Evolutionary conservation across 2,888 invertebrate genomes (phyloP).

Genomic region (Nasonovia ribisnigri): DNA sequence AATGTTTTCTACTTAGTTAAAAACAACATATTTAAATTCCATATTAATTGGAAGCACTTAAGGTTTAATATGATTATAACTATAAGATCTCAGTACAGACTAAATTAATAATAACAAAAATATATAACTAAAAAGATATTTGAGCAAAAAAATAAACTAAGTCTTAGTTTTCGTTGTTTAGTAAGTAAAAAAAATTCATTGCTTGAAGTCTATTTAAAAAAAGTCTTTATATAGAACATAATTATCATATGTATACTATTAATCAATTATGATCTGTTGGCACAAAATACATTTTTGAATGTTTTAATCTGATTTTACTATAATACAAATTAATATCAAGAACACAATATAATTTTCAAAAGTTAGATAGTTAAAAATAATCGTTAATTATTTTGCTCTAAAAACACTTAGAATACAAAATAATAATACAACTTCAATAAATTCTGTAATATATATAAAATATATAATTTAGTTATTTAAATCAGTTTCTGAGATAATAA

Average conservation of each 20-base stretch:
- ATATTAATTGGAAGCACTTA: not conserved
- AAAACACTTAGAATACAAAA: not conserved
- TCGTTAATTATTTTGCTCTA: not conserved
- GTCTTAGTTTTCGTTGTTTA: conserved; percentile 18
- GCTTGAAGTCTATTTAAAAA: not conserved
- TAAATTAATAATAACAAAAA: conserved; percentile 1
- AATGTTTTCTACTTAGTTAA: not conserved
- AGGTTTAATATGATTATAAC: not conserved
- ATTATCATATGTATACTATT: not conserved
- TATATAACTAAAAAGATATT: conserved; percentile 27
- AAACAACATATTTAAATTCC: not conserved
- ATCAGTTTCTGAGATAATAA: not conserved
- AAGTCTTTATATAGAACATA: not conserved
- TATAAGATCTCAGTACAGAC: not conserved
- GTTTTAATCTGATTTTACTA: not conserved
- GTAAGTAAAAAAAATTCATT: not conserved
- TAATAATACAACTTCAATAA: not conserved
- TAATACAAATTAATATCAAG: not conserved
- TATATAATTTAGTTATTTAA: not conserved
- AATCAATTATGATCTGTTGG: not conserved
- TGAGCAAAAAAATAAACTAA: conserved; percentile 55
- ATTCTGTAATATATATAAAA: not conserved
- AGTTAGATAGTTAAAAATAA: not conserved
- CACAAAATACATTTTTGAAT: not conserved
- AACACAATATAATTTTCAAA: not conserved